Evolutionary conservation across 2,888 invertebrate species (phyloP).

Genomic region (Incurvaria masculella): DNA sequence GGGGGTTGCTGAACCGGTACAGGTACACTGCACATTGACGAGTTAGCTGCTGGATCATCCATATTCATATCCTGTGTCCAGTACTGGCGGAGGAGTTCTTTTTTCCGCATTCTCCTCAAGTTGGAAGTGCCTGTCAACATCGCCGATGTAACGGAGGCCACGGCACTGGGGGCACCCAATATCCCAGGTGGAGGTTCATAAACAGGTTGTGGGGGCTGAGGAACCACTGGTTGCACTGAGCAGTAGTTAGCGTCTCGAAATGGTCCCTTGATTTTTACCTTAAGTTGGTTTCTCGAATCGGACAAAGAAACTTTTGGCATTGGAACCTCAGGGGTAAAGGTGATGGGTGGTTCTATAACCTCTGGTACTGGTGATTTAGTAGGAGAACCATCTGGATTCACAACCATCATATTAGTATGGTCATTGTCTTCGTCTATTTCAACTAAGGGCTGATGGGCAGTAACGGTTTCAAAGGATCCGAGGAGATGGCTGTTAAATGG

Average conservation of each 20-base stretch:
- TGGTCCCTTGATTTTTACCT: constrained; percentile 89
- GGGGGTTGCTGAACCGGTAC: constrained; percentile 60
- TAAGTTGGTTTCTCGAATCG: constrained; percentile 81
- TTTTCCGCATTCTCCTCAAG: constrained; percentile 84
- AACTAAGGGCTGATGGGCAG: constrained; percentile 65
- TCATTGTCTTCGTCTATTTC: constrained; percentile 80
- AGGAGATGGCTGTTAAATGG: constrained; percentile 62
- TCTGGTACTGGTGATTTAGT: constrained; percentile 21
- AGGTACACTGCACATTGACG: constrained; percentile 45
- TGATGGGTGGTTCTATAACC: constrained; percentile 22
- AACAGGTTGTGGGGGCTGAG: constrained; percentile 45
- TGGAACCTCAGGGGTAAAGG: constrained; percentile 20
- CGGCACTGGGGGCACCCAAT: constrained; percentile 39
- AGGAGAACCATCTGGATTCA: constrained; percentile 34
- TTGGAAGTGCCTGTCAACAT: constrained; percentile 66
- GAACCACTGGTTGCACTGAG: constrained; percentile 55
- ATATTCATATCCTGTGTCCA: constrained; percentile 86
- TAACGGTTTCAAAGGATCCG: constrained; percentile 64
- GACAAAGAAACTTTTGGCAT: constrained; percentile 69
- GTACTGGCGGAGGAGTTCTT: constrained; percentile 79
- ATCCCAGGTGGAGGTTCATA: constrained; percentile 34
- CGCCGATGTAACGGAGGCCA: constrained; percentile 38
- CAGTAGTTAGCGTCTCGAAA: constrained; percentile 75
- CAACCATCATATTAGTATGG: constrained; percentile 63
- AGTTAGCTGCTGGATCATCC: constrained; percentile 65